phyloP scores from a whole-genome alignment of 2,888 invertebrate species.

The Xylocampa areola region DNA sequence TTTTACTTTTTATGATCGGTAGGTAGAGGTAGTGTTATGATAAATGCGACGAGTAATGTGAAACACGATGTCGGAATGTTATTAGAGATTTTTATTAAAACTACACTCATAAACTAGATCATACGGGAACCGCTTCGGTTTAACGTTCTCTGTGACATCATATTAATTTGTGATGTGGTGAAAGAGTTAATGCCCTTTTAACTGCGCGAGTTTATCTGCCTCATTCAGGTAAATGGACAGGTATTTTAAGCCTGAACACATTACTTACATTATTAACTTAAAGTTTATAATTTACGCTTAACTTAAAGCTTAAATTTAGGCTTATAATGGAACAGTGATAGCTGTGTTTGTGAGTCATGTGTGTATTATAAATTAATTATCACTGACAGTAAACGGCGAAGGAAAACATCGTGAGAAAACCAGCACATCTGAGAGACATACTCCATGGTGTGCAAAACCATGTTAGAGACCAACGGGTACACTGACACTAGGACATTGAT shows the following conservation, averaged over 20 bases:
- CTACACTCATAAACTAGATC: slow-evolving; percentile 79
- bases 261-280: not conserved
- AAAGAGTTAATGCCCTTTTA: slow-evolving; percentile 62
- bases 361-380: too few relatives aligned
- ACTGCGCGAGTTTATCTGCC: slow-evolving; percentile 44
- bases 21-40: slow-evolving; percentile 72
- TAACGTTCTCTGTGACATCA: slow-evolving; percentile 68
- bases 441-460: too few relatives aligned
- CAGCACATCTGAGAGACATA: too few relatives aligned
- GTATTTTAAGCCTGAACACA: not conserved
- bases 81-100: slow-evolving; percentile 84
- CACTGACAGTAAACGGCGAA: too few relatives aligned
- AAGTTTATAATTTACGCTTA: not conserved
- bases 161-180: slow-evolving; percentile 73
- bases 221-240: slow-evolving; percentile 21
- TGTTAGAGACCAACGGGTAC: too few relatives aligned
- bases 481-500: too few relatives aligned
- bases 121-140: slow-evolving; percentile 70
- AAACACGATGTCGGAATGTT: slow-evolving; percentile 80
- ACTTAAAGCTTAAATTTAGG: too few relatives aligned
- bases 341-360: too few relatives aligned
- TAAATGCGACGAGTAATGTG: slow-evolving; percentile 73
- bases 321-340: too few relatives aligned
- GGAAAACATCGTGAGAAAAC: too few relatives aligned
- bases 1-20: slow-evolving; percentile 74